These are phyloP conservation scores for Monarcha castaneiventris DNA, from an alignment of 2,113 vertebrate genomes.

Conservation along the genomic window DNA sequence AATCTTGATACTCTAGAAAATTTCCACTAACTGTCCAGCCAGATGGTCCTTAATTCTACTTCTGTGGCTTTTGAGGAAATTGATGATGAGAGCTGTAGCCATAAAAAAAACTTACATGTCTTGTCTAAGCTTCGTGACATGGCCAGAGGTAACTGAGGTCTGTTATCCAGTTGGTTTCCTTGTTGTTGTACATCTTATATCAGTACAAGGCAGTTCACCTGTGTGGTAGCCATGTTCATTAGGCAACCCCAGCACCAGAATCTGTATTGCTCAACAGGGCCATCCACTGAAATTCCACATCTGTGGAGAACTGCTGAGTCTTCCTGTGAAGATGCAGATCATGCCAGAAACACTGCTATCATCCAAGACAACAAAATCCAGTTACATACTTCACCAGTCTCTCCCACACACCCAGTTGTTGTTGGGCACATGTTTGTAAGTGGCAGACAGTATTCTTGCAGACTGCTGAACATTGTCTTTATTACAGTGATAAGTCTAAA, in stretches of 20 bases:
- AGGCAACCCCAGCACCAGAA: neutral
- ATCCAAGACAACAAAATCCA: neutral
- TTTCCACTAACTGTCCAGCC: neutral
- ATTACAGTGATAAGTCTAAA: neutral
- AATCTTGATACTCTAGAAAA: neutral
- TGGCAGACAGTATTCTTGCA: neutral
- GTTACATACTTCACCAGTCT: neutral
- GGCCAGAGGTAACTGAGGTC: neutral
- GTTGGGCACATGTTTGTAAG: accelerated
- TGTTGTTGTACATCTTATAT: neutral
- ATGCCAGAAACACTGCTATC: neutral
- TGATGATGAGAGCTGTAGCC: neutral
- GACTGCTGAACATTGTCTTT: neutral
- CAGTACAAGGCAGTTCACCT: neutral
- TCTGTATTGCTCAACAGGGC: accelerated
- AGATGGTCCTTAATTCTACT: neutral
- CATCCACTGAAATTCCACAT: neutral
- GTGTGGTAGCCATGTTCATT: accelerated
- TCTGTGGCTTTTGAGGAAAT: neutral
- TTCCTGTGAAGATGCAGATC: neutral
- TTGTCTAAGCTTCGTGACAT: neutral
- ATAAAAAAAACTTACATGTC: accelerated
- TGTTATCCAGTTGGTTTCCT: neutral
- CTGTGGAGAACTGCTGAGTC: neutral
- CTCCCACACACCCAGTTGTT: neutral